Conservation (phyloP, 2,888 invertebrate species). For the Ophioninae sp. region DNA sequence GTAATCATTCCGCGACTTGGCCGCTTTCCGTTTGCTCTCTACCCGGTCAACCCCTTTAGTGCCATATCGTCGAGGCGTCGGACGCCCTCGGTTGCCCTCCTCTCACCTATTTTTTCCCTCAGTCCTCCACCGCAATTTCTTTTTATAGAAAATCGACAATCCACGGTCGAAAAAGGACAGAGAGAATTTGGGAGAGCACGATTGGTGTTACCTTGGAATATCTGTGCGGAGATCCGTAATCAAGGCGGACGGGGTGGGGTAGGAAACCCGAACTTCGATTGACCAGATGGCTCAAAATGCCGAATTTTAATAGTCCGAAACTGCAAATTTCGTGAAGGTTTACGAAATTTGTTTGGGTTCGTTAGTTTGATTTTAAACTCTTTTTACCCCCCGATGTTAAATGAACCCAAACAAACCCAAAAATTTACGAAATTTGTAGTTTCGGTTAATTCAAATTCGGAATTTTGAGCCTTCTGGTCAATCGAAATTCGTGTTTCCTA, state of each 20-base stretch:
- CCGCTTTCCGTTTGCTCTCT: conserved; percentile 23
- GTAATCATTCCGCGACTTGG: not conserved
- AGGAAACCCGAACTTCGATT: too few species aligned
- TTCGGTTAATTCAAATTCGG: too few species aligned
- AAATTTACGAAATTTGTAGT: too few species aligned
- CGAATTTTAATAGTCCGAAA: too few species aligned
- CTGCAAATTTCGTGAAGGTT: too few species aligned
- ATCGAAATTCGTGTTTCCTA: too few species aligned
- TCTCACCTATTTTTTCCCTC: not conserved
- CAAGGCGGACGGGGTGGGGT: conserved; percentile 58
- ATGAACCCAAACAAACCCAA: too few species aligned
- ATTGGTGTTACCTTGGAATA: conserved; percentile 67
- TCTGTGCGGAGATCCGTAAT: conserved; percentile 67
- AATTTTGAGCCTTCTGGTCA: too few species aligned
- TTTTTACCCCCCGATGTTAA: too few species aligned
- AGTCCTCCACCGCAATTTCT: conserved; percentile 66
- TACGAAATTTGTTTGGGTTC: too few species aligned
- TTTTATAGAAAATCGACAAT: conserved; percentile 70
- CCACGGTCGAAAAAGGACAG: conserved; percentile 10
- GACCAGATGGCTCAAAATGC: too few species aligned
- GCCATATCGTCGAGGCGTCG: conserved; percentile 31
- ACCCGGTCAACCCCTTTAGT: conserved; percentile 34
- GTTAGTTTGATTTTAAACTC: too few species aligned
- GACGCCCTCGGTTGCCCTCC: not conserved
- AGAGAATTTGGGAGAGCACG: conserved; percentile 25